phyloP scores from a whole-genome alignment of 2,888 invertebrate species.

The Drosophila neotestacea region DNA sequence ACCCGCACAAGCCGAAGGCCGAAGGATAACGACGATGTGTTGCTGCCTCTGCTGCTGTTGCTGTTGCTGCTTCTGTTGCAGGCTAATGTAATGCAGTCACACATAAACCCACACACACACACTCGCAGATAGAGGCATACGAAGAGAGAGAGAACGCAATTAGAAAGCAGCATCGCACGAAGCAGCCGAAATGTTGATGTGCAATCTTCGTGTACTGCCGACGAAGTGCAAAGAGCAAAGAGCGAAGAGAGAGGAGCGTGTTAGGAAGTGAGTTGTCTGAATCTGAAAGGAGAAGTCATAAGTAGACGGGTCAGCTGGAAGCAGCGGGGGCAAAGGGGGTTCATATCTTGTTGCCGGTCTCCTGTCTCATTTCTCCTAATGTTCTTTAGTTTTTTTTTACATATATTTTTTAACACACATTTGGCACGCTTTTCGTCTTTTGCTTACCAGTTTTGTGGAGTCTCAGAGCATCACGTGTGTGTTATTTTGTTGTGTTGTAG shows the following conservation, averaged over 20 bases:
- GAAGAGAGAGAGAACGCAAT: conserved; percentile 62
- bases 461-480: conserved; percentile 59
- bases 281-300: conserved; percentile 50
- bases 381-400: not conserved
- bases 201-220: conserved; percentile 59
- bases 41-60: conserved; percentile 42
- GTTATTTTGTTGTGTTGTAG: conserved; percentile 27
- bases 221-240: conserved; percentile 8
- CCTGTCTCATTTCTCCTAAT: conserved; percentile 19
- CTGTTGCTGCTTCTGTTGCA: conserved; percentile 44
- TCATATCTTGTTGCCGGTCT: not conserved
- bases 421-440: conserved; percentile 24
- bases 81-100: conserved; percentile 70
- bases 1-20: conserved; percentile 52
- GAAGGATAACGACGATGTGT: conserved; percentile 50
- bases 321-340: not conserved
- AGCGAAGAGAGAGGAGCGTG: conserved; percentile 17
- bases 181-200: conserved; percentile 54
- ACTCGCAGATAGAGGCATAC: conserved; percentile 15
- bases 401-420: conserved; percentile 18
- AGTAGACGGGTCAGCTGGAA: not conserved
- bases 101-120: conserved; percentile 33
- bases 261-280: conserved; percentile 37
- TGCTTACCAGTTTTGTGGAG: conserved; percentile 57
- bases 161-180: conserved; percentile 72